Evolutionary conservation across 2,888 invertebrate genomes (phyloP).

Genomic region (Tridacna crocea): DNA sequence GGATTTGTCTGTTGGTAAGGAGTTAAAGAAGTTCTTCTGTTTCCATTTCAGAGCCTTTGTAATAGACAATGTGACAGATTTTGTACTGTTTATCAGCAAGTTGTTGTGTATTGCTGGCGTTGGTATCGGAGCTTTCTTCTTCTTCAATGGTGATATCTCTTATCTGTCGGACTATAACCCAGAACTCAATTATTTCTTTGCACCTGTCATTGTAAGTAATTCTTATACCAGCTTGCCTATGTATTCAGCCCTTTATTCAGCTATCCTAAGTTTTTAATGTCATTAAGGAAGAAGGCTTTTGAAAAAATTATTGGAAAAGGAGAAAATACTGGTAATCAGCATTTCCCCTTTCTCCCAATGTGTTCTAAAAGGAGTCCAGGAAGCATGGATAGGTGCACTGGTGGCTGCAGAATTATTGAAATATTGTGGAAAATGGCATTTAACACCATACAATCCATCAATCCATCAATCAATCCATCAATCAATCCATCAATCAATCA

Average conservation of each 20-base stretch:
- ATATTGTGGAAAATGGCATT: no score
- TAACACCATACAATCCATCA: no score
- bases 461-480: no score
- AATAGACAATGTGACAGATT: constrained; percentile 90
- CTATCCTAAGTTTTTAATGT: not conserved
- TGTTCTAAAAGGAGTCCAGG: no score
- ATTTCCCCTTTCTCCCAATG: no score
- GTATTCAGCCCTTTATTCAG: not conserved
- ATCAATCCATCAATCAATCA: no score
- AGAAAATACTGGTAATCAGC: not conserved
- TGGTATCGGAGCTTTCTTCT: constrained; percentile 90
- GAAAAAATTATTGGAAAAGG: not conserved
- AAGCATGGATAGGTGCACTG: no score
- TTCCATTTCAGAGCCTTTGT: constrained; percentile 84
- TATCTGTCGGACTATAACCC: constrained; percentile 85
- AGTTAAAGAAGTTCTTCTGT: no score
- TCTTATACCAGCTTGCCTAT: not conserved
- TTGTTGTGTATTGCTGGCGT: constrained; percentile 92
- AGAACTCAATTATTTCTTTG: constrained; percentile 89
- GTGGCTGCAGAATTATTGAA: no score
- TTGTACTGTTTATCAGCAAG: constrained; percentile 96
- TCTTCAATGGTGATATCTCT: constrained; percentile 84
- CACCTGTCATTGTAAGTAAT: constrained; percentile 89
- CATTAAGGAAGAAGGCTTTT: not conserved
- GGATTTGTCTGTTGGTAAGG: no score